Evolutionary conservation across 2,113 vertebrate genomes (phyloP), one percentile per base, ranked within the genome.

Genomic region (Rattus rattus): DNA sequence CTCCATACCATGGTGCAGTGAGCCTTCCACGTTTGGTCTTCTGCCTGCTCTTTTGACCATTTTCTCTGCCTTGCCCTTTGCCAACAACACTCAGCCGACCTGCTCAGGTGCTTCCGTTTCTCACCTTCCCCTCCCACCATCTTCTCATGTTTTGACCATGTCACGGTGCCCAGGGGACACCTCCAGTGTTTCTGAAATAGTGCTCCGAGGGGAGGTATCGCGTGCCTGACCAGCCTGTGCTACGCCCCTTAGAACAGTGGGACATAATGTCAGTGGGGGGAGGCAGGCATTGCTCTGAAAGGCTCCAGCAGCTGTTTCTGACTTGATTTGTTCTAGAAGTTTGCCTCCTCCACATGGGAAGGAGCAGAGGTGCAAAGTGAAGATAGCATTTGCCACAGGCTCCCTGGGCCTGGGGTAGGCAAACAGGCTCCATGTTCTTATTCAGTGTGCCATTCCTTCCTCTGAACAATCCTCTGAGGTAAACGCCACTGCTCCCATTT

Each of bases 101-200:
- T 73, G 2, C 80, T 47, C 28, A 33, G 1, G 30, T 39, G 10
- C 59, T 76, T 75, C 22, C 52, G 24, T 75, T 69, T 43, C 65
- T 28, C 16, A 6, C 28, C 39, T 20, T 10, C 12, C 69, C 36
- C 14, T 17, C 7, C 6, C 2, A 30, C 7, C 36, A 2, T 24
- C 33, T 79, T 43, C 30, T 52, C 54, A n/a, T 26, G 5, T 54
- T 96, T 54, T 79, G 49, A 63, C 47, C 30, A 63, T 88, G 16
- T 63, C 47, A 63, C 54, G 28, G 39, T 5, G 22, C 36, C 8
- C 76, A 43, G 33, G 54, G 12, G 49, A 49, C 24, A 80, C 69
- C 73, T 88, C 54, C 72, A 77, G 16, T 63, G 39, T 93, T 96
- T 94, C 63, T 54, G 81, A 59, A 52, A 85, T 59, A 86, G 93